Evolutionary conservation across 2,888 invertebrate species (phyloP).

Genomic region (Lasioglossum lativentre): DNA sequence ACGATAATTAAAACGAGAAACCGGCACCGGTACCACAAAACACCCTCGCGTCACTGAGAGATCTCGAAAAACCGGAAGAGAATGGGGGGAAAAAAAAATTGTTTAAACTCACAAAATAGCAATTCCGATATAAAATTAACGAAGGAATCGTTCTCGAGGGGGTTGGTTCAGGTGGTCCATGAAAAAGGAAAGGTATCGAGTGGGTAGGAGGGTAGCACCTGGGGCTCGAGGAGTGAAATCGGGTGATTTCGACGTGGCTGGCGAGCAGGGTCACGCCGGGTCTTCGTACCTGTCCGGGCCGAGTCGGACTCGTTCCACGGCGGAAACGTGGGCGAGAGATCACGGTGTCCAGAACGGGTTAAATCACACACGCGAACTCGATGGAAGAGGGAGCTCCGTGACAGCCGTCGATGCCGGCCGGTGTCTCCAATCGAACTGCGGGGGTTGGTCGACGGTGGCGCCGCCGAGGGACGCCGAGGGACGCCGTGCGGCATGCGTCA

Average conservation of each 20-base stretch:
- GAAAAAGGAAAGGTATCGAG: slow-evolving; percentile 9
- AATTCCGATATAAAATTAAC: not conserved
- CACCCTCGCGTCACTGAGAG: not conserved
- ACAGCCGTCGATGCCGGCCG: slow-evolving; percentile 82
- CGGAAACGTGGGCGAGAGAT: not conserved
- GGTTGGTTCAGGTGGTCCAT: not conserved
- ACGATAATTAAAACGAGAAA: not conserved
- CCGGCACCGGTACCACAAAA: not conserved
- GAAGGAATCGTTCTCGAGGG: not conserved
- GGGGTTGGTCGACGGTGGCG: slow-evolving; percentile 82
- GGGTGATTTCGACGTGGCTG: not conserved
- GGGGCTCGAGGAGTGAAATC: not conserved
- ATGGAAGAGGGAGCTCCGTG: slow-evolving; percentile 52
- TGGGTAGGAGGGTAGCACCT: not conserved
- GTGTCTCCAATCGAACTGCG: slow-evolving; percentile 84
- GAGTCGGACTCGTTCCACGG: slow-evolving; percentile 21
- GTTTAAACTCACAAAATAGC: not conserved
- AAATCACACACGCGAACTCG: slow-evolving; percentile 64
- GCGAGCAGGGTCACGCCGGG: not conserved
- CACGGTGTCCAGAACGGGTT: slow-evolving; percentile 1
- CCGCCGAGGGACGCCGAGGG: slow-evolving; percentile 72
- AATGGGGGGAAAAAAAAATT: not conserved
- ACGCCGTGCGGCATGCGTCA: slow-evolving; percentile 71
- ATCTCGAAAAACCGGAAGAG: not conserved
- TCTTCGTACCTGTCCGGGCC: slow-evolving; percentile 36